A percentile compares a stretch with the other conserved stretches of the same genome.
Conservation (phyloP, 2,888 invertebrate species). For the Andrena fulva region DNA sequence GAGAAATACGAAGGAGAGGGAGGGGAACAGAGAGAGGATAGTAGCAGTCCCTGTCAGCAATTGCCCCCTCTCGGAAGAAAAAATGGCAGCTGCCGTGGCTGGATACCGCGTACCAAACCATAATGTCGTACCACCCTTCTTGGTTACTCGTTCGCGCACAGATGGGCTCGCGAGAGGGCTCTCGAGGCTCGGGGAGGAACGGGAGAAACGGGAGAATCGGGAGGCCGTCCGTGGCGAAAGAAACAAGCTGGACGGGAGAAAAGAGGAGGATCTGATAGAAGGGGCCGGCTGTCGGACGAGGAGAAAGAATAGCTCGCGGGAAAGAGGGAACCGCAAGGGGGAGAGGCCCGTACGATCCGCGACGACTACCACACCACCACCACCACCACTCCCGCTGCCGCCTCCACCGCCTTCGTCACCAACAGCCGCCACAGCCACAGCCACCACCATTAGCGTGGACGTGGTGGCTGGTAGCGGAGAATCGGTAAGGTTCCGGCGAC, state of each 20-base stretch:
- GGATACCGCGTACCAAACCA: slow-evolving; percentile 84
- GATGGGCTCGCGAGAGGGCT: slow-evolving; percentile 72
- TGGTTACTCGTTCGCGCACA: slow-evolving; percentile 74
- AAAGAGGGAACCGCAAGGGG: slow-evolving; percentile 62
- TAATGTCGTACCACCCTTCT: slow-evolving; percentile 72
- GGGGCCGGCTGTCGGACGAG: slow-evolving; percentile 30
- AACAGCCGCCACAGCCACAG: neutral
- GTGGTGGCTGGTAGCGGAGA: slow-evolving; percentile 12
- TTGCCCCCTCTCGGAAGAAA: slow-evolving; percentile 84
- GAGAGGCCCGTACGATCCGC: slow-evolving; percentile 49
- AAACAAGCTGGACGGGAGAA: slow-evolving; percentile 50
- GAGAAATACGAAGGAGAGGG: neutral
- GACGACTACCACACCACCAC: slow-evolving; percentile 28
- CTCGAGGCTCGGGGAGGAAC: slow-evolving; percentile 54
- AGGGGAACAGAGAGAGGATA: slow-evolving; percentile 76
- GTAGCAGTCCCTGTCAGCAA: slow-evolving; percentile 83
- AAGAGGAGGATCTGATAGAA: slow-evolving; percentile 45
- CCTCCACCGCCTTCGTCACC: slow-evolving; percentile 12
- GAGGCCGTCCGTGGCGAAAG: slow-evolving; percentile 62
- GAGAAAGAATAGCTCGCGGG: slow-evolving; percentile 34
- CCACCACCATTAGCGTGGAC: slow-evolving; percentile 21
- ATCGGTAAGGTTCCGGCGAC: slow-evolving; percentile 22
- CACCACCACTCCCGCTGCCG: slow-evolving; percentile 34
- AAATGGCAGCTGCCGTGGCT: slow-evolving; percentile 86
- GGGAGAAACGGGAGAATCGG: slow-evolving; percentile 64